phyloP scores from a whole-genome alignment of 2,797 vertebrate genomes.

The Hylomyscus alleni region DNA sequence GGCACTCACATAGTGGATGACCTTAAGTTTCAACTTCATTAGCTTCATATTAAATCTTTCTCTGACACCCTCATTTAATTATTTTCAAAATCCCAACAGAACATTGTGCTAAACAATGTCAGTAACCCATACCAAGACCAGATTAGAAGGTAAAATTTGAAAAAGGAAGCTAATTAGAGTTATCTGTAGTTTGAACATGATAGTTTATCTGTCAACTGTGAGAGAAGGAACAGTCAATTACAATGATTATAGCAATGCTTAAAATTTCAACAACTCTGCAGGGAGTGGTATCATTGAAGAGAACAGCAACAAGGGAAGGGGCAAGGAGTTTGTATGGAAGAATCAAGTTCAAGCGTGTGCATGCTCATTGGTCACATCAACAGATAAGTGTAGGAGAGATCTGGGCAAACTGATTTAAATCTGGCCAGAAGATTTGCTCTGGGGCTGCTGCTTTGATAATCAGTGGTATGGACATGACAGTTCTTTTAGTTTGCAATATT shows the following conservation, averaged over 20 bases:
- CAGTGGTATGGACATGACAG: not conserved
- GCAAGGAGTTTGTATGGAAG: not conserved
- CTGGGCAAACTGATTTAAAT: not conserved
- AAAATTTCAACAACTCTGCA: not conserved
- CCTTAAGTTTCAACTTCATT: not conserved
- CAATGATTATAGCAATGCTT: not conserved
- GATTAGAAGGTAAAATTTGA: not conserved
- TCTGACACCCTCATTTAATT: not conserved
- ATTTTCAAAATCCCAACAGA: conserved; percentile 43
- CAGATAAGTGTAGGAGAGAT: not conserved
- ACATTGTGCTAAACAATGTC: not conserved
- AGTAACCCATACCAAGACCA: not conserved
- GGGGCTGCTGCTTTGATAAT: not conserved
- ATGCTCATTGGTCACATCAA: not conserved
- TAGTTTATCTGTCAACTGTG: not conserved
- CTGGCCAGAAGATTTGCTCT: not conserved
- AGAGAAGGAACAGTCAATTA: not conserved
- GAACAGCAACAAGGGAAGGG: not conserved
- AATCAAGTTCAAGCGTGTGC: not conserved
- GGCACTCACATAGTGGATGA: not conserved
- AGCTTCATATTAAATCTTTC: not conserved
- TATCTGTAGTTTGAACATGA: not conserved
- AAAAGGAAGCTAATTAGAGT: conserved; percentile 43
- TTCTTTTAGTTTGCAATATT: not conserved
- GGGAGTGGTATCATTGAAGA: not conserved